Evolutionary conservation across 1,140 invertebrate genomes (phyloP).

Genomic region (Bradynema listronoti): DNA sequence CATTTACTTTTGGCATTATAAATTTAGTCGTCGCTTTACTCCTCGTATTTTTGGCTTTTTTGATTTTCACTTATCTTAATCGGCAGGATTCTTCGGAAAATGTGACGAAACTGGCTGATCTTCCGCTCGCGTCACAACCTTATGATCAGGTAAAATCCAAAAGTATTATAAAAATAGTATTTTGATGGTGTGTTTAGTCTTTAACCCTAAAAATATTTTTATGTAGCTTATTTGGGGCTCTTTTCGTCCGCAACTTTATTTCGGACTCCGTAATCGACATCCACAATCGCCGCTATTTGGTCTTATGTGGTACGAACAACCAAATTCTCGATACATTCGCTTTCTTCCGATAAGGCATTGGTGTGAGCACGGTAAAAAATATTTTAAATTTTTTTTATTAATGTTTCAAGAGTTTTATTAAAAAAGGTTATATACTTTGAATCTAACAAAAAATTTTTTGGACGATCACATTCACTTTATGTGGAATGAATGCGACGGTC

Average conservation of each 20-base stretch:
- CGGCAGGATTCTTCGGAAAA: neutral
- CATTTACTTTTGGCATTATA: neutral
- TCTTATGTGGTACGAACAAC: conserved; percentile 84
- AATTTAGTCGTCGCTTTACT: too few relatives aligned
- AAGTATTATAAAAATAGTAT: neutral
- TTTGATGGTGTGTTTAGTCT: neutral
- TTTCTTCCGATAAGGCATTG: conserved; percentile 65
- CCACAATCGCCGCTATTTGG: conserved; percentile 79
- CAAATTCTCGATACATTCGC: conserved; percentile 65
- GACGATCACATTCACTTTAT: conserved; percentile 68
- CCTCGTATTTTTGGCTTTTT: neutral
- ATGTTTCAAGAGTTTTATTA: neutral
- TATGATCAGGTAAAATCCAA: conserved; percentile 16
- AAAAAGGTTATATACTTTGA: neutral
- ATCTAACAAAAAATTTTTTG: conserved; percentile 9
- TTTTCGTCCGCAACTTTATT: conserved; percentile 73
- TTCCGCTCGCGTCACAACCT: conserved; percentile 14
- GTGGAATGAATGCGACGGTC: conserved; percentile 86
- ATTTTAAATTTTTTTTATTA: conserved; percentile 1
- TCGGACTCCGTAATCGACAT: conserved; percentile 77
- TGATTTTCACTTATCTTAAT: neutral
- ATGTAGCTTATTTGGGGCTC: conserved; percentile 69
- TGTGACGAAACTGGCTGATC: conserved; percentile 4
- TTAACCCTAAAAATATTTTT: neutral
- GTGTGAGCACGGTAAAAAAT: conserved; percentile 77